phyloP scores from a whole-genome alignment of 2,888 invertebrate genomes.

The Tetrapedia diversipes region DNA sequence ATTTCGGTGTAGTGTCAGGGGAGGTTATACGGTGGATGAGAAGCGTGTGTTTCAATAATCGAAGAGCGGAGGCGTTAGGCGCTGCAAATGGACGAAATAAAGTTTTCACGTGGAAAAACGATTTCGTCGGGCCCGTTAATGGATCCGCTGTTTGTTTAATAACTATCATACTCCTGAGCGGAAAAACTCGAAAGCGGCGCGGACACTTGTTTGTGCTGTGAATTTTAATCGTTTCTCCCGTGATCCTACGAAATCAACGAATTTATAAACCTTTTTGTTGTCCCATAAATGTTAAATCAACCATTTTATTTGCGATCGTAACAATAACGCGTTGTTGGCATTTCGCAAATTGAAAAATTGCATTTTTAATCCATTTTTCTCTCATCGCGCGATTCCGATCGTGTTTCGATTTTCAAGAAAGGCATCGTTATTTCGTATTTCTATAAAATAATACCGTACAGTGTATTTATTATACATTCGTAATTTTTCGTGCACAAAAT shows the following conservation, averaged over 20 bases:
- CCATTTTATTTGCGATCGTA: not conserved
- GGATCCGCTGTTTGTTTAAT: conserved; percentile 10
- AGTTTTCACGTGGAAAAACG: not conserved
- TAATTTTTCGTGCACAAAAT: no score
- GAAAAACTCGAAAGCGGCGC: not conserved
- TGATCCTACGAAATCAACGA: not conserved
- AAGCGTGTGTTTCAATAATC: conserved; percentile 16
- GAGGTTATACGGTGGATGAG: not conserved
- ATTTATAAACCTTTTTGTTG: not conserved
- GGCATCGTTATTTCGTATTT: no score
- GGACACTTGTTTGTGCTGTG: not conserved
- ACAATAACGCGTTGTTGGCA: no score
- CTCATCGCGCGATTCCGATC: no score
- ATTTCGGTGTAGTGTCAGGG: not conserved
- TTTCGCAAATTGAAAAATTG: no score
- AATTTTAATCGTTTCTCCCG: not conserved
- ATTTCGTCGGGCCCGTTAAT: conserved; percentile 1
- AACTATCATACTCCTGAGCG: not conserved
- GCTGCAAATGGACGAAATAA: not conserved
- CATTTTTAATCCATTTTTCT: no score
- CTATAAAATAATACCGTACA: no score
- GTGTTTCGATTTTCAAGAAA: no score
- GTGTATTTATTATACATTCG: no score
- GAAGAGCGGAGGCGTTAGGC: not conserved
- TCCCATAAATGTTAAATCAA: not conserved